Evolutionary conservation across 2,888 invertebrate species (phyloP).

Genomic region (Anarsia innoxiella): DNA sequence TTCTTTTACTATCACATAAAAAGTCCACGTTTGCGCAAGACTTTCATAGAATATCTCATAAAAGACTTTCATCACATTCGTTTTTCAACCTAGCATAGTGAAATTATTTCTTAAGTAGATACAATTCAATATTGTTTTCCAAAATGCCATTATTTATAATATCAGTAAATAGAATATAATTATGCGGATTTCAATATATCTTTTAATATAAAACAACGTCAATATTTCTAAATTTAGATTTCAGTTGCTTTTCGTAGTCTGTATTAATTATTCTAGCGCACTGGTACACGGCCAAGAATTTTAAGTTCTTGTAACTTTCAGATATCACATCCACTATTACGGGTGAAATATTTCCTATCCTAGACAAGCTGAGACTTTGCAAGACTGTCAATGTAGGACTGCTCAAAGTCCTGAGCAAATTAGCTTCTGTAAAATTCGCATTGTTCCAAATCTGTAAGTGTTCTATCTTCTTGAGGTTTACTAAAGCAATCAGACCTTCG

Average conservation of each 20-base stretch:
- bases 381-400: slow-evolving; percentile 40
- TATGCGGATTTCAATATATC: not conserved
- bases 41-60: too few relatives aligned
- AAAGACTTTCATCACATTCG: too few relatives aligned
- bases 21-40: too few relatives aligned
- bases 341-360: slow-evolving; percentile 53
- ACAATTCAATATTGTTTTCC: too few relatives aligned
- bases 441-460: slow-evolving; percentile 67
- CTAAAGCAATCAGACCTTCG: slow-evolving; percentile 40
- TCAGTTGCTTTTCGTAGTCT: slow-evolving; percentile 58
- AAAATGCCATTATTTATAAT: slow-evolving; percentile 33
- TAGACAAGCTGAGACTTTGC: slow-evolving; percentile 56
- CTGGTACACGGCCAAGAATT: slow-evolving; percentile 60
- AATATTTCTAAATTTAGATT: slow-evolving; percentile 59
- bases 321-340: slow-evolving; percentile 56
- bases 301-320: slow-evolving; percentile 54
- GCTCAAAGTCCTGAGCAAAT: slow-evolving; percentile 42
- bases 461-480: slow-evolving; percentile 37
- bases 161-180: slow-evolving; percentile 4
- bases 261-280: slow-evolving; percentile 56
- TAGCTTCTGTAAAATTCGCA: slow-evolving; percentile 45
- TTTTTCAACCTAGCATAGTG: too few relatives aligned
- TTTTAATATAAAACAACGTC: slow-evolving; percentile 55
- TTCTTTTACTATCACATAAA: too few relatives aligned
- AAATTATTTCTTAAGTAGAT: too few relatives aligned